phyloP scores from a whole-genome alignment of 2,888 invertebrate genomes.

The Allacma fusca region DNA sequence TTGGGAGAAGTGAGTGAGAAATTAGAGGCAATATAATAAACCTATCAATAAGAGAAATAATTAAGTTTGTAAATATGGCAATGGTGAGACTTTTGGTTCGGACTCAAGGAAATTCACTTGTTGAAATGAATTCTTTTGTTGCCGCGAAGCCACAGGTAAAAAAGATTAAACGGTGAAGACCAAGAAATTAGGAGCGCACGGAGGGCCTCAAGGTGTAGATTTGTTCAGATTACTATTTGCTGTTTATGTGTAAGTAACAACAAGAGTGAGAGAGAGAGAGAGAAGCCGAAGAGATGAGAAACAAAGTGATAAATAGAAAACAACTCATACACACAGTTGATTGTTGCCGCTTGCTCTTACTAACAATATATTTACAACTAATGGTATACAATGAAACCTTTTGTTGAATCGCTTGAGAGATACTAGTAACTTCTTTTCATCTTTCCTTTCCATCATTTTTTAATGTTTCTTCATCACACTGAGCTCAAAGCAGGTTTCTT shows the following conservation, averaged over 20 bases:
- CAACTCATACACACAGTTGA: slow-evolving; percentile 7
- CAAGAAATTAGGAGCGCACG: slow-evolving; percentile 37
- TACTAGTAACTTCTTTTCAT: no score
- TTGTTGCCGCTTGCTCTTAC: slow-evolving; percentile 2
- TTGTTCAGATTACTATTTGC: slow-evolving; percentile 41
- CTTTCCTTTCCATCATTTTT: no score
- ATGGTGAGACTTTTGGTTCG: slow-evolving; percentile 19
- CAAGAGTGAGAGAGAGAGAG: neutral
- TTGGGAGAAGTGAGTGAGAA: slow-evolving; percentile 35
- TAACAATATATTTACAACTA: neutral
- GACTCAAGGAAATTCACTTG: slow-evolving; percentile 24
- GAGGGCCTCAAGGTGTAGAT: slow-evolving; percentile 46
- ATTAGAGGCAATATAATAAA: slow-evolving; percentile 38
- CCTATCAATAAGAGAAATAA: slow-evolving; percentile 40
- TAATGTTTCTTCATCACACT: no score
- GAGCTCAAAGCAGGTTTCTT: no score
- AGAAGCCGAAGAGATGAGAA: slow-evolving; percentile 7
- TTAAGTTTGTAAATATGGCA: slow-evolving; percentile 39
- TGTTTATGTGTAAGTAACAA: neutral
- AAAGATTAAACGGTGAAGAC: slow-evolving; percentile 29
- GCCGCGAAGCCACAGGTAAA: neutral
- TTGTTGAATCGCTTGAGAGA: no score
- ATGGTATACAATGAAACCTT: no score
- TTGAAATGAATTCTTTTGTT: slow-evolving; percentile 38
- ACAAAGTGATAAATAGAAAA: slow-evolving; percentile 41